A percentile compares a stretch with the other conserved stretches of the same genome.
phyloP scores from a whole-genome alignment of 2,888 invertebrate species.

The Synergus gifuensis region DNA sequence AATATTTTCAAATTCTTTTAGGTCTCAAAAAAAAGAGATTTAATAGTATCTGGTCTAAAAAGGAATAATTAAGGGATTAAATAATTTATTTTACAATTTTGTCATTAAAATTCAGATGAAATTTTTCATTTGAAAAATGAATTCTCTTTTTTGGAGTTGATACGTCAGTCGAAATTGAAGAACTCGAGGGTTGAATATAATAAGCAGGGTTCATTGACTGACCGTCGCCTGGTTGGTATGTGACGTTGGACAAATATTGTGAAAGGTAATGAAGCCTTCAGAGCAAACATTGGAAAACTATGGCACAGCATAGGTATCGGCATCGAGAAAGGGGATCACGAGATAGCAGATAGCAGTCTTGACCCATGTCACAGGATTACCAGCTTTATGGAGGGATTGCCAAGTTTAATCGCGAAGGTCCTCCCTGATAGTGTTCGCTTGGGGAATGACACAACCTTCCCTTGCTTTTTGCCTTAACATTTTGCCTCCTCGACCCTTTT shows the following conservation, averaged over 20 bases:
- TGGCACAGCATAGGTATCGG: conserved; percentile 44
- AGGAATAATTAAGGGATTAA: no score
- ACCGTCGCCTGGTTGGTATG: conserved; percentile 54
- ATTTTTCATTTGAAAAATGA: no score
- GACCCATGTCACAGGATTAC: conserved; percentile 73
- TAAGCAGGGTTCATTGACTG: conserved; percentile 49
- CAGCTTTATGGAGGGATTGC: conserved; percentile 63
- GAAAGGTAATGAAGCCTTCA: conserved; percentile 76
- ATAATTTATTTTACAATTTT: no score
- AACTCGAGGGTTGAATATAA: conserved; percentile 34
- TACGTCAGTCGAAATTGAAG: not conserved
- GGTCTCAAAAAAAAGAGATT: no score
- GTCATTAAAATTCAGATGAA: no score
- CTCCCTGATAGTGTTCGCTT: conserved; percentile 56
- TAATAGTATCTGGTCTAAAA: no score
- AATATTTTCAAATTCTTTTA: no score
- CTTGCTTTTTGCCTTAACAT: not conserved
- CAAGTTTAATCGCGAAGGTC: conserved; percentile 60
- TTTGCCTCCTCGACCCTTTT: conserved; percentile 15
- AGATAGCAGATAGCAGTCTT: conserved; percentile 50
- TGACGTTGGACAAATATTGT: conserved; percentile 76
- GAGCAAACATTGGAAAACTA: conserved; percentile 67
- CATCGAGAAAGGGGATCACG: conserved; percentile 43
- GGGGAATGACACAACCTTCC: conserved; percentile 30
- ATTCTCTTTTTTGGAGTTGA: conserved; percentile 3